phyloP scores from a whole-genome alignment of 2,113 vertebrate genomes.

The Scalopus aquaticus region DNA sequence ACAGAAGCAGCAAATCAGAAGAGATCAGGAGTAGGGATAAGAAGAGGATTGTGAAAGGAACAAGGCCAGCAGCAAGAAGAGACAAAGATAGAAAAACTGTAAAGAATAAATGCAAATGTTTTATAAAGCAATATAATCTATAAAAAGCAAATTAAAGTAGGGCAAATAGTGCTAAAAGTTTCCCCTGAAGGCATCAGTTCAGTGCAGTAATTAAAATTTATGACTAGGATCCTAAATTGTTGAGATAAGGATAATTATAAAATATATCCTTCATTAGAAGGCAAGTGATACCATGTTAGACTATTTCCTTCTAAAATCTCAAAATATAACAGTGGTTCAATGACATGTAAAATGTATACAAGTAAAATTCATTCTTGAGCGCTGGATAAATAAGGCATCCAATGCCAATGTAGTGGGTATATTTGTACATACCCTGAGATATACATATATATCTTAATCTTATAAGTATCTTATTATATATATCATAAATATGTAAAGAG shows the following conservation, averaged over 20 bases:
- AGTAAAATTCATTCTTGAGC: background rate
- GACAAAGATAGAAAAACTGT: background rate
- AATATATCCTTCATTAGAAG: constrained; percentile 39
- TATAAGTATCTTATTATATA: too few relatives aligned
- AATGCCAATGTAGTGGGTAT: background rate
- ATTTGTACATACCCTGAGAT: background rate
- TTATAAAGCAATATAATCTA: background rate
- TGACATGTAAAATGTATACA: background rate
- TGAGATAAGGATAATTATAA: constrained; percentile 23
- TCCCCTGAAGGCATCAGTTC: background rate
- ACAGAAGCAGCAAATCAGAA: constrained; percentile 14
- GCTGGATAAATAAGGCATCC: background rate
- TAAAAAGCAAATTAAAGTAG: background rate
- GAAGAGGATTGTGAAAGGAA: background rate
- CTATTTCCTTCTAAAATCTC: constrained; percentile 31
- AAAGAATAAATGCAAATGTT: background rate
- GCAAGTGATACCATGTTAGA: background rate
- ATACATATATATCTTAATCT: background rate
- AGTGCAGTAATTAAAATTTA: constrained; percentile 25
- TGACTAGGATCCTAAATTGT: constrained; percentile 29
- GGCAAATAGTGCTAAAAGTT: background rate
- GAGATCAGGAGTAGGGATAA: background rate
- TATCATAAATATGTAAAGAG: too few relatives aligned
- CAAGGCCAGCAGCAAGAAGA: background rate
- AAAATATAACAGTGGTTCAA: constrained; percentile 9